Conservation (phyloP, 2,797 vertebrate genomes). For the Clarias platycephalus region DNA sequence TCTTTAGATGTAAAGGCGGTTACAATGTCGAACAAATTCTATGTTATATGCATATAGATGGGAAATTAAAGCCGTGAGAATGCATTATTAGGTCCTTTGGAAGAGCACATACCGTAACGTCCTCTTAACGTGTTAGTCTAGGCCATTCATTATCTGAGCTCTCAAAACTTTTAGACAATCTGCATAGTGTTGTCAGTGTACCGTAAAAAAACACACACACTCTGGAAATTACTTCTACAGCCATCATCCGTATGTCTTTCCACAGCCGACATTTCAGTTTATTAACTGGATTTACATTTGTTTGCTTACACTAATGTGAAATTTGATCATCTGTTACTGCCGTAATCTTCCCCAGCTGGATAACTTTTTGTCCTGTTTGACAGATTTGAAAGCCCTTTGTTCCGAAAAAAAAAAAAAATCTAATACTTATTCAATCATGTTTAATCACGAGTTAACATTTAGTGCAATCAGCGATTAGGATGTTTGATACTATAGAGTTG, state of each 20-base stretch:
- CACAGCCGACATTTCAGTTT: background rate
- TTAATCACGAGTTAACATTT: background rate
- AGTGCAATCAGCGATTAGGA: background rate
- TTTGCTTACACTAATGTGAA: conserved; percentile 1
- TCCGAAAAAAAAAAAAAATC: too few species aligned
- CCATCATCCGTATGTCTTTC: background rate
- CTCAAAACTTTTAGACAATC: background rate
- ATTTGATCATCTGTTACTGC: background rate
- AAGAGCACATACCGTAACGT: too few species aligned
- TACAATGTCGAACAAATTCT: too few species aligned
- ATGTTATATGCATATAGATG: too few species aligned
- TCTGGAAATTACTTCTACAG: background rate
- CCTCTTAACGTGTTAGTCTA: too few species aligned
- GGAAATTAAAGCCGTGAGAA: too few species aligned
- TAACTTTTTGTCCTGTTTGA: background rate
- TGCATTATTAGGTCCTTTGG: too few species aligned
- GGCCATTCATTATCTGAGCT: background rate
- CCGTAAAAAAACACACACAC: background rate
- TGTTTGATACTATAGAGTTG: background rate
- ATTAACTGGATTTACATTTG: background rate
- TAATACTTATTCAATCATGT: background rate
- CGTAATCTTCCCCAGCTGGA: background rate
- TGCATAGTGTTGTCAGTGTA: background rate
- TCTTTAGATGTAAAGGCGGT: too few species aligned
- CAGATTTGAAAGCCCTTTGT: background rate